phyloP scores from a whole-genome alignment of 2,113 vertebrate species.

The Melanerpes formicivorus region DNA sequence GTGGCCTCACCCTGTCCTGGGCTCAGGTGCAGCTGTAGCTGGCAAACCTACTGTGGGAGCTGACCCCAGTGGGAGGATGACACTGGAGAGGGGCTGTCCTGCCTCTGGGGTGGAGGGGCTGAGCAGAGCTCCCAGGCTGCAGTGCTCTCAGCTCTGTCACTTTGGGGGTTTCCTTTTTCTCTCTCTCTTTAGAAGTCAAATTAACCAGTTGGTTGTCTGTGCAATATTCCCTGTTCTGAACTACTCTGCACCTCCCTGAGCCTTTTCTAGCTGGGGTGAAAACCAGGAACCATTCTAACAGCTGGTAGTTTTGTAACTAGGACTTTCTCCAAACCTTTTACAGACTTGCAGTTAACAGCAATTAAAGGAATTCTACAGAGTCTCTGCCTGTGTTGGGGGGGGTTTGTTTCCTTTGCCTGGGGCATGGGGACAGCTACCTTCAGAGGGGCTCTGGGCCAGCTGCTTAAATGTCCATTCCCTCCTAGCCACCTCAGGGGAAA shows the following conservation, averaged over 20 bases:
- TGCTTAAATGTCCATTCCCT: background rate
- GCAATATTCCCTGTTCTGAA: constrained; percentile 86
- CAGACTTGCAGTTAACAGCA: constrained; percentile 78
- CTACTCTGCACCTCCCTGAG: constrained; percentile 74
- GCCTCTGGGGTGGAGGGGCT: background rate
- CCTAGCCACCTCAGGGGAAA: too few species aligned
- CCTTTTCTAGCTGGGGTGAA: constrained; percentile 76
- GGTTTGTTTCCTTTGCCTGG: background rate
- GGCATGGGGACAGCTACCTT: background rate
- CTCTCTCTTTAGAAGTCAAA: constrained; percentile 56
- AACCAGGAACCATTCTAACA: constrained; percentile 73
- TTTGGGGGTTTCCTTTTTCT: background rate
- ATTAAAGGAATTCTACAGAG: constrained; percentile 80
- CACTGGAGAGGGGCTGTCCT: background rate
- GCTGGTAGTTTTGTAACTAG: constrained; percentile 82
- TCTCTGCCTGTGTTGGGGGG: background rate
- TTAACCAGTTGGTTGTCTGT: constrained; percentile 79
- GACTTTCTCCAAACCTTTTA: constrained; percentile 82
- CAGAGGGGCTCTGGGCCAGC: fast-evolving
- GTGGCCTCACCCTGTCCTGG: background rate
- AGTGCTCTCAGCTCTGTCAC: constrained; percentile 55
- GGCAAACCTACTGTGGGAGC: background rate
- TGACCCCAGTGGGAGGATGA: background rate
- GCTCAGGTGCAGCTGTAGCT: fast-evolving
- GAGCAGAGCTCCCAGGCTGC: background rate